These are phyloP conservation scores for Scolanthus callimorphus DNA, from an alignment of 92 coral and sea anemone genomes.

Conservation along the genomic window DNA sequence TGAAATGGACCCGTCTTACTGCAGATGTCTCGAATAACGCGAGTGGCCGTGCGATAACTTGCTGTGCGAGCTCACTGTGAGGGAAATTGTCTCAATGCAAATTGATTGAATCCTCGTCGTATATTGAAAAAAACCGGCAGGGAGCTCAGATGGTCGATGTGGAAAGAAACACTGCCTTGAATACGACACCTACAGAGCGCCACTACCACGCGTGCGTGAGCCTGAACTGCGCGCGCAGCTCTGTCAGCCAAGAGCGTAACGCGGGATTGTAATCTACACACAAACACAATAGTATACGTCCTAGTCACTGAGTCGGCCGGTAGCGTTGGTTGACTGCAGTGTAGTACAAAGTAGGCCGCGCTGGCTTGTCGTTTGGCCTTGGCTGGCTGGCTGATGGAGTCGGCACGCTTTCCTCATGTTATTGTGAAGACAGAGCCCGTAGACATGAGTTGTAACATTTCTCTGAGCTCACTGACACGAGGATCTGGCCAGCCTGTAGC, in stretches of 20 bases:
- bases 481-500: background rate
- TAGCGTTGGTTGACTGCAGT: conserved; percentile 1
- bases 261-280: conserved; percentile 13
- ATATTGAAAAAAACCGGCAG: conserved; percentile 89
- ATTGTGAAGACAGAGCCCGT: conserved; percentile 53
- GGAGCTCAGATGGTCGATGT: conserved; percentile 64
- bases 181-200: conserved; percentile 78
- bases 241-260: background rate
- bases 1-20: too few species aligned
- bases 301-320: background rate
- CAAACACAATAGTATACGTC: conserved; percentile 17
- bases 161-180: conserved; percentile 54
- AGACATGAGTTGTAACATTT: background rate
- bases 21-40: too few species aligned
- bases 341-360: background rate
- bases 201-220: conserved; percentile 41
- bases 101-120: conserved; percentile 85
- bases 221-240: conserved; percentile 17
- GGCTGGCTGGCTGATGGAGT: conserved; percentile 16
- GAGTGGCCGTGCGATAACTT: conserved; percentile 6
- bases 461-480: background rate
- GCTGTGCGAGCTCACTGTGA: conserved; percentile 59
- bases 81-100: conserved; percentile 85
- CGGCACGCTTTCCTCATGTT: conserved; percentile 22
- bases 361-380: background rate